Evolutionary conservation across 2,797 vertebrate species (phyloP).

Genomic region (Channallabes apus): DNA sequence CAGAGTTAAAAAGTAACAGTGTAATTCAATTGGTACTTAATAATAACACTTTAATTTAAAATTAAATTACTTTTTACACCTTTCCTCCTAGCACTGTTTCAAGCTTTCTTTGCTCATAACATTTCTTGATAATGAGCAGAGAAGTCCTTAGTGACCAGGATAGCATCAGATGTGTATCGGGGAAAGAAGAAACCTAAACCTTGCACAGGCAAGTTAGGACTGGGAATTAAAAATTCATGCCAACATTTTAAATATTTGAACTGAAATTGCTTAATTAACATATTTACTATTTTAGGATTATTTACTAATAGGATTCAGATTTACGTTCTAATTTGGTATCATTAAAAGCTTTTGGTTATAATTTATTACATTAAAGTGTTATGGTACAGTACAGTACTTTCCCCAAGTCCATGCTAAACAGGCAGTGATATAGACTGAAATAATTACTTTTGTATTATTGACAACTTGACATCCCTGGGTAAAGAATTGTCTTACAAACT

Average conservation of each 20-base stretch:
- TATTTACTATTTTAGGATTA: not conserved
- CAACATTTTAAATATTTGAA: not conserved
- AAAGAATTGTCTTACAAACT: not conserved
- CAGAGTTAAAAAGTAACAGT: not conserved
- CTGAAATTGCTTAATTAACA: not conserved
- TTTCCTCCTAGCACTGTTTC: not conserved
- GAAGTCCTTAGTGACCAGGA: not conserved
- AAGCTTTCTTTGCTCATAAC: not conserved
- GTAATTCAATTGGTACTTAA: conserved; percentile 1
- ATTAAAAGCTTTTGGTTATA: not conserved
- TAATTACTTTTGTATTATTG: not conserved
- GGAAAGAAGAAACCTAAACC: not conserved
- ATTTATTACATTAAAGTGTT: not conserved
- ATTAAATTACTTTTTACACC: conserved; percentile 2
- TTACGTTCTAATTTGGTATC: not conserved
- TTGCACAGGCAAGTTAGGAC: no score
- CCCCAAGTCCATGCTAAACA: not conserved
- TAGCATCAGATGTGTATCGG: not conserved
- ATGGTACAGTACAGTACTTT: not conserved
- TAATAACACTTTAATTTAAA: not conserved
- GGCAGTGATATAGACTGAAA: not conserved
- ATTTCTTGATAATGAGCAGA: conserved; percentile 5
- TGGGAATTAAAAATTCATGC: not conserved
- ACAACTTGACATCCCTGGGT: not conserved
- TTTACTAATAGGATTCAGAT: not conserved